A percentile compares a stretch with the other conserved stretches of the same genome.
Evolutionary conservation across 2,113 vertebrate species (phyloP).

Genomic region (Pongo pygmaeus): DNA sequence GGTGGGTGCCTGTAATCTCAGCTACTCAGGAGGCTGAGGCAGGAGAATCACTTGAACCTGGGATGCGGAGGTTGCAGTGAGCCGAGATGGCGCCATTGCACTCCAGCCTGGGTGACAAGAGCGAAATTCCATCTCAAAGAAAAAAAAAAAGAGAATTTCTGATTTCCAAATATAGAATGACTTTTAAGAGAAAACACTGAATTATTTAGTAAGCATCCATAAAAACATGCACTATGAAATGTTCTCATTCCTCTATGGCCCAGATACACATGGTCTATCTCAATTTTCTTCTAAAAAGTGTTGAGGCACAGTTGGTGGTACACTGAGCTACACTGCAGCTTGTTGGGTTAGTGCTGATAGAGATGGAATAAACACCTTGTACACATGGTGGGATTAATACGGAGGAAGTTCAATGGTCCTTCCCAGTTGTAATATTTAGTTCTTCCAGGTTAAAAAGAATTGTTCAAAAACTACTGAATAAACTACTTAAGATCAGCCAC

Average conservation of each 20-base stretch:
- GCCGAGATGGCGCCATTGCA: too few relatives aligned
- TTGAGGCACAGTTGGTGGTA: background rate
- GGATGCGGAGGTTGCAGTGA: too few relatives aligned
- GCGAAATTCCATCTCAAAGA: too few relatives aligned
- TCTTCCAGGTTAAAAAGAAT: constrained; percentile 22
- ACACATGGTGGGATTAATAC: constrained; percentile 29
- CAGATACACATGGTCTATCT: background rate
- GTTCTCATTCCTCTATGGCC: background rate
- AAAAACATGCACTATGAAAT: constrained; percentile 15
- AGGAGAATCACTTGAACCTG: too few relatives aligned
- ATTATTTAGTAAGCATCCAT: constrained; percentile 18
- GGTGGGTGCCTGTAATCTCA: too few relatives aligned
- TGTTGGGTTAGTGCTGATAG: background rate
- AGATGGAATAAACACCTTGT: constrained; percentile 18
- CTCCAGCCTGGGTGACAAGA: too few relatives aligned
- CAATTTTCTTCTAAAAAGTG: background rate
- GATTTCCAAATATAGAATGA: constrained; percentile 40
- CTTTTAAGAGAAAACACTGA: background rate
- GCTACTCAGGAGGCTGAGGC: too few relatives aligned
- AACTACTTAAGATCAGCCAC: constrained; percentile 16
- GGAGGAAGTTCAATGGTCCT: background rate
- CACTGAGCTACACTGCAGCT: background rate
- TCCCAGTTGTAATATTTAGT: constrained; percentile 50
- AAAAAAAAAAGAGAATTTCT: too few relatives aligned
- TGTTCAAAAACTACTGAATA: constrained; percentile 52